Evolutionary conservation across 2,888 invertebrate species (phyloP).

Genomic region (Cerastis rubricosa): DNA sequence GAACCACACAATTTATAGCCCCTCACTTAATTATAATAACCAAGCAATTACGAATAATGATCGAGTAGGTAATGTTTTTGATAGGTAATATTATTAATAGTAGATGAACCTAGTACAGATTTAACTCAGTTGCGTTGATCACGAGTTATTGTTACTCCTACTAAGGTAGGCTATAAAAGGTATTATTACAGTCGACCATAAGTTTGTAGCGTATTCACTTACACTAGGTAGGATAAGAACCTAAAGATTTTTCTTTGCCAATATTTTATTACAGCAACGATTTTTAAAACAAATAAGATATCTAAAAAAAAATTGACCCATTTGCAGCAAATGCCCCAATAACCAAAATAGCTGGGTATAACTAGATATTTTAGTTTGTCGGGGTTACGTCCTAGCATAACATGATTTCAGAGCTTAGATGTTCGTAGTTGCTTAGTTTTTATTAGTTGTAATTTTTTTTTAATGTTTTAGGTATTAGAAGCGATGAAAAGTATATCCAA

Average conservation of each 20-base stretch:
- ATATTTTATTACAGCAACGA: not conserved
- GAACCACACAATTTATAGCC: not conserved
- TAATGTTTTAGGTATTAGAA: not conserved
- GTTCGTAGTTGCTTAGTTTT: not conserved
- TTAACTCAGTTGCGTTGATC: not conserved
- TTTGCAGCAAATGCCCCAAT: slow-evolving; percentile 34
- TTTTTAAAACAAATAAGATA: not conserved
- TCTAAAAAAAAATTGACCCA: slow-evolving; percentile 25
- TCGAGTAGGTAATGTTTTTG: not conserved
- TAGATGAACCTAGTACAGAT: not conserved
- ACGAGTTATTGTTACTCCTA: not conserved
- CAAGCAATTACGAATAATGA: slow-evolving; percentile 12
- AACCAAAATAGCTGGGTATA: slow-evolving; percentile 23
- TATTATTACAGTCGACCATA: not conserved
- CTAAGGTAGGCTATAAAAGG: not conserved
- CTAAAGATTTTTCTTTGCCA: not conserved
- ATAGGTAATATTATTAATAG: too few species aligned
- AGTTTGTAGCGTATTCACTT: not conserved
- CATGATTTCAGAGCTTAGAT: not conserved
- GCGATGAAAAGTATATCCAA: not conserved
- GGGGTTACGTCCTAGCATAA: slow-evolving; percentile 5
- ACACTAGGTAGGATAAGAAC: not conserved
- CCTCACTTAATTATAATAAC: slow-evolving; percentile 30
- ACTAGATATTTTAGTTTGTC: slow-evolving; percentile 4
- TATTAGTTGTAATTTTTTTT: too few species aligned